phyloP scores from a whole-genome alignment of 2,888 invertebrate genomes.

The Tineola bisselliella region DNA sequence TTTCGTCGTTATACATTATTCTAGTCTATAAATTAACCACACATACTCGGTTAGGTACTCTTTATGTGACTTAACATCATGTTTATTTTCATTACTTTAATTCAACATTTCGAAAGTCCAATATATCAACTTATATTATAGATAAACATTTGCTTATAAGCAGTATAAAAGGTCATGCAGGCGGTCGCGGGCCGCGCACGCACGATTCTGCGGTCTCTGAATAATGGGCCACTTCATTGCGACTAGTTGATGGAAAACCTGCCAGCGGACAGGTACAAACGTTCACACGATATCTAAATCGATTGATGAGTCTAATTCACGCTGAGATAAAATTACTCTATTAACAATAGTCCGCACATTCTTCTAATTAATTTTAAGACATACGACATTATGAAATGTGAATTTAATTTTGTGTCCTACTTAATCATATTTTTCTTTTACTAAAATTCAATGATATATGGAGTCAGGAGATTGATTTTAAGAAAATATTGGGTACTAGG shows the following conservation, averaged over 20 bases:
- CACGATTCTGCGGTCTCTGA: constrained; percentile 1
- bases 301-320: constrained; percentile 12
- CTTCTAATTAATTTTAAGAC: background rate
- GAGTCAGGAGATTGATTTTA: too few species aligned
- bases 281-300: constrained; percentile 12
- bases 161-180: background rate
- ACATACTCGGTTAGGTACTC: too few species aligned
- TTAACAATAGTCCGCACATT: background rate
- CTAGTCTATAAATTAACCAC: too few species aligned
- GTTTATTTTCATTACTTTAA: too few species aligned
- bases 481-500: background rate
- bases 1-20: too few species aligned
- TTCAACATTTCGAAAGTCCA: too few species aligned
- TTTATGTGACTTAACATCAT: too few species aligned
- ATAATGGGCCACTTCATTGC: constrained; percentile 8
- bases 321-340: constrained; percentile 10
- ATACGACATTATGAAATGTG: too few species aligned
- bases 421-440: too few species aligned
- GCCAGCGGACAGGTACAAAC: constrained; percentile 8
- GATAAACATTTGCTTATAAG: background rate
- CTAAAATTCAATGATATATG: too few species aligned
- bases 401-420: too few species aligned
- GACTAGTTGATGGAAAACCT: constrained; percentile 11
- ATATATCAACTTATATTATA: too few species aligned
- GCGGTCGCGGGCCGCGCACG: background rate